Evolutionary conservation across 2,888 invertebrate genomes (phyloP), one percentile per base, ranked within the genome.

Genomic region (Andrena bucephala): DNA sequence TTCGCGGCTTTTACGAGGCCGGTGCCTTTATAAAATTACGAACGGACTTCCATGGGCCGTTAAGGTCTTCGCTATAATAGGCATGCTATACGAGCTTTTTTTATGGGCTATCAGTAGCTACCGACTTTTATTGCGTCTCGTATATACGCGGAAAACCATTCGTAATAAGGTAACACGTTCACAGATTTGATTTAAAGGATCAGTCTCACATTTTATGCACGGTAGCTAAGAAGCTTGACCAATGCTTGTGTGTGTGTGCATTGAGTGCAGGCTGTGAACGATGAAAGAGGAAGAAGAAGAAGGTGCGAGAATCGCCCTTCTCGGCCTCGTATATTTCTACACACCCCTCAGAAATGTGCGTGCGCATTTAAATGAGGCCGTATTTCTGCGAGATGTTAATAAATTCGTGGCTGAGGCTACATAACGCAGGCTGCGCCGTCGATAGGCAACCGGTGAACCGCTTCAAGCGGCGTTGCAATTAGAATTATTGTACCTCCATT

Each of bases 331-430:
- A 74, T 69, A 79, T 79, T 60, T 52, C 48, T 8, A 20, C 59
- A 20, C 27, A 48, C 73, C 60, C 59, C 74, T 72, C 76, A 84
- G 79, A 84, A 80, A 77, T 84, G 85, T 54, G 52, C 69, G 54
- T 78, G 86, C 78, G 83, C 83, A 84, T 83, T 84, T 81, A 86
- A 87, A 90, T 87, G 81, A 87, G 87, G 87, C 84, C 86, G 87
- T 89, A 90, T 89, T 89, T 90, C 87, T 86, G 83, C 85, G 85
- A 86, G 87, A 89, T 87, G 87, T 90, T 87, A 88, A 89, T 89
- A 89, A 90, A 89, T 90, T 89, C 78, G 86, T 84, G 71, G 48
- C 36, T n/a, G 70, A n/a, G 66, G 42, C 68, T 60, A 60, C 42
- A 79, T 76, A 82, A 75, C 72, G 70, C 33, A 5, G 42, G 52